Percentiles rank a stretch among this genome's conserved stretches.
These are phyloP conservation scores for Porites australiensis DNA, from an alignment of 64 coral and sea anemone species.

Conservation along the genomic window DNA sequence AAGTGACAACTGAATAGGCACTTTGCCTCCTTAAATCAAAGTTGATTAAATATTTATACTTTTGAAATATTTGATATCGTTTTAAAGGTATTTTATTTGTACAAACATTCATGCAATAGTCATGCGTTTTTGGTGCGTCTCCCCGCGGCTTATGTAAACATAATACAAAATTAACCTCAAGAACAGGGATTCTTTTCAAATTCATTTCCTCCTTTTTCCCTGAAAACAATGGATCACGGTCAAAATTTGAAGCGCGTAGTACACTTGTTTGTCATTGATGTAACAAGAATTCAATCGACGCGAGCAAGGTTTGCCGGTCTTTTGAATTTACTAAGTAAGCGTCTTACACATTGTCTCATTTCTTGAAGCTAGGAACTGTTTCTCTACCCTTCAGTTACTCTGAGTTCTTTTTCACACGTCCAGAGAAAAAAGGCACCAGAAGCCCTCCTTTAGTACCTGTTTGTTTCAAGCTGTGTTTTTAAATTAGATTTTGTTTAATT, in stretches of 20 bases:
- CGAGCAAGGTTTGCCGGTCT: not conserved
- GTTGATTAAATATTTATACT: slow-evolving; percentile 75
- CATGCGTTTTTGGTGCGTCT: slow-evolving; percentile 49
- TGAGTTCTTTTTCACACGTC: not conserved
- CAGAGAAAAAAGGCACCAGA: not conserved
- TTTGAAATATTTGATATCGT: slow-evolving; percentile 79
- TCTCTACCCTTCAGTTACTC: not conserved
- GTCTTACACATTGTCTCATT: not conserved
- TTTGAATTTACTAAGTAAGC: not conserved
- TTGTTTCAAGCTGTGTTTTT: slow-evolving; percentile 53
- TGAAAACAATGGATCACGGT: slow-evolving; percentile 4
- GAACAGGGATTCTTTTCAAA: slow-evolving; percentile 53
- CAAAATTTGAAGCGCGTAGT: not conserved
- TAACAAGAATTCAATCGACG: not conserved
- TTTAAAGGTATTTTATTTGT: slow-evolving; percentile 83
- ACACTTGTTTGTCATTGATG: slow-evolving; percentile 1
- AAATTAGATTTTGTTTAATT: slow-evolving; percentile 11
- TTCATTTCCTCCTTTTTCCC: not conserved
- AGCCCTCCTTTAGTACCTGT: slow-evolving; percentile 21
- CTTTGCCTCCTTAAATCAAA: slow-evolving; percentile 71
- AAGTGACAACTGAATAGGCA: slow-evolving; percentile 54
- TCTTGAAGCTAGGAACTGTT: not conserved
- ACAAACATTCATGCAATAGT: slow-evolving; percentile 79
- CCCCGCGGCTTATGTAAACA: slow-evolving; percentile 69
- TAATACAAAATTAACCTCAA: slow-evolving; percentile 66